Evolutionary conservation across 2,797 vertebrate genomes (phyloP), one percentile per base, ranked within the genome.

Genomic region (Ciconia nigra): DNA sequence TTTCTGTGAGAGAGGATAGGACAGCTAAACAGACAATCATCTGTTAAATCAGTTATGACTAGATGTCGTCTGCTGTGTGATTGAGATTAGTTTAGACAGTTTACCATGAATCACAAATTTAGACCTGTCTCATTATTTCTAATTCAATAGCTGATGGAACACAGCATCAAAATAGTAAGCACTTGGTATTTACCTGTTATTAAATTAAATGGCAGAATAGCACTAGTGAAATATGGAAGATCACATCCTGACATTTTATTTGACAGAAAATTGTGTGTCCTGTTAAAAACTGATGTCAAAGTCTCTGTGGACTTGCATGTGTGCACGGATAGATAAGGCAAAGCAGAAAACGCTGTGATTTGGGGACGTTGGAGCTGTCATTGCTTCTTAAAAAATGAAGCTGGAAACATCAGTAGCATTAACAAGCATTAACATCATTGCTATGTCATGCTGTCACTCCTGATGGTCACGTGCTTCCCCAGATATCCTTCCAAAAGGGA

Each of bases 171-270:
- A 94, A 96, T 67, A 92, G 84, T 70, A 92, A 91, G 71, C 78
- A 71, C 91, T 95, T 96, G 96, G 89, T 96, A 96, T 96, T 95
- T 96, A 89, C 72, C 57, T 69, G 29, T 85, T 92, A 94, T 90
- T 95, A 96, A 74, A 87, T 94, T 87, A 93, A 87, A 87, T 66
- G 76, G 72, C 69, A 87, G 84, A 90, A 71, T 28, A 92, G 71
- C 57, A 49, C 20, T 61, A 65, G 92, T 93, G 84, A 95, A 93
- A 94, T 89, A 96, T 51, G 41, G 89, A 54, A 89, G 87, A 92
- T 71, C 82, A 83, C 29, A 71, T 83, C 65, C 72, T 96, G 96
- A 93, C 94, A 78, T 96, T 96, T 94, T 29, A 49, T 63, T 49
- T 78, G 74, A 65, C 82, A 71, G 81, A 69, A 90, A 65, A 72